phyloP scores from a whole-genome alignment of 2,888 invertebrate species.

The Aleiodes alternator region DNA sequence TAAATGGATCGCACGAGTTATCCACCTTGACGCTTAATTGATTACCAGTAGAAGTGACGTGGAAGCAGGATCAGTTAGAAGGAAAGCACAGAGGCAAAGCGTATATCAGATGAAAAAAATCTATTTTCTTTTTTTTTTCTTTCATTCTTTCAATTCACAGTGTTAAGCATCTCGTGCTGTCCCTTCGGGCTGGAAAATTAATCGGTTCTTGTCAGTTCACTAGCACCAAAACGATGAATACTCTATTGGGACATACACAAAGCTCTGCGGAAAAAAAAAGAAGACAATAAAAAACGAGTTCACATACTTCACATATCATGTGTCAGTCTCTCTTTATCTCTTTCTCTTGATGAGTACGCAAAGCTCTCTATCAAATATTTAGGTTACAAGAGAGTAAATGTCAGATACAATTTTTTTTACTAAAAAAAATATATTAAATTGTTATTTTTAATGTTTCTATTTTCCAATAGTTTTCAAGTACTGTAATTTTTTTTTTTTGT shows the following conservation, averaged over 20 bases:
- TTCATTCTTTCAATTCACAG: background rate
- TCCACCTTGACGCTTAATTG: conserved; percentile 31
- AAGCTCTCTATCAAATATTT: too few species aligned
- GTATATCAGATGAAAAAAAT: conserved; percentile 23
- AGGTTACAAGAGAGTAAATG: conserved; percentile 5
- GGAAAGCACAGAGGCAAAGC: background rate
- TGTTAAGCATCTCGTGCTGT: conserved; percentile 2
- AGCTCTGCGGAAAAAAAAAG: conserved; percentile 1
- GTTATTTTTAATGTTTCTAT: background rate
- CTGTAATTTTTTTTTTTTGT: background rate
- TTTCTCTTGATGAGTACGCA: too few species aligned
- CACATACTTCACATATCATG: conserved; percentile 16
- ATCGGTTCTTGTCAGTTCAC: conserved; percentile 27
- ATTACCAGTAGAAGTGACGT: conserved; percentile 27
- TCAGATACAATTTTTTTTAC: conserved; percentile 19
- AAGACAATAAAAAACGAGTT: background rate
- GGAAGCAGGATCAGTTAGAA: conserved; percentile 16
- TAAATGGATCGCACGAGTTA: conserved; percentile 33
- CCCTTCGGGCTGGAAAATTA: conserved; percentile 26
- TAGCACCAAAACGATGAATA: background rate
- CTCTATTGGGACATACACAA: conserved; percentile 25
- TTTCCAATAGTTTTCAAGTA: background rate
- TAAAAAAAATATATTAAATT: background rate
- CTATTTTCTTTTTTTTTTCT: too few species aligned
- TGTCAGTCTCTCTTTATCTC: conserved; percentile 17